phyloP scores from a whole-genome alignment of 2,797 vertebrate species.

The Sebastes paucispinis region DNA sequence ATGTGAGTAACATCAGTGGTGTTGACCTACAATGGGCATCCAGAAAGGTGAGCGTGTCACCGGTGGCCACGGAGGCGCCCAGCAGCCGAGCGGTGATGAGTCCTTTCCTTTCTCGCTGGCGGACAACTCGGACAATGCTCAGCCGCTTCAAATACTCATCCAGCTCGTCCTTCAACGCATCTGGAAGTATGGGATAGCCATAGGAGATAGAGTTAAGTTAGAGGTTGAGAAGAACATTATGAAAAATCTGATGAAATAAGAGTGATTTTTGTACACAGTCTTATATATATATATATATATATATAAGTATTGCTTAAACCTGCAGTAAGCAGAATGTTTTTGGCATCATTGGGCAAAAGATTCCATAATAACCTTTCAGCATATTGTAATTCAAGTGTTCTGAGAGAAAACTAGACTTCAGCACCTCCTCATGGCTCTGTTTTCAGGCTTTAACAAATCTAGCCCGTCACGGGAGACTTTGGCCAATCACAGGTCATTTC shows the following conservation, averaged over 20 bases:
- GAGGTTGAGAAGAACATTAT: background rate
- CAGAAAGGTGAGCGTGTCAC: constrained; percentile 95
- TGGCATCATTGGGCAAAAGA: too few species aligned
- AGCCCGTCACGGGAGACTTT: too few species aligned
- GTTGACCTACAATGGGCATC: constrained; percentile 96
- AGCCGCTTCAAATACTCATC: constrained; percentile 92
- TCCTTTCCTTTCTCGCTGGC: constrained; percentile 94
- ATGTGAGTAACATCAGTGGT: background rate
- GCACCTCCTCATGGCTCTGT: too few species aligned
- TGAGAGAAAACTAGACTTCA: too few species aligned
- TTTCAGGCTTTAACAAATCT: too few species aligned
- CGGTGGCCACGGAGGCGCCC: constrained; percentile 92
- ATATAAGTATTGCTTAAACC: background rate
- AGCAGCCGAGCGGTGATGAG: constrained; percentile 95
- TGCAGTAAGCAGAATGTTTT: too few species aligned
- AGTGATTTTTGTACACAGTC: background rate
- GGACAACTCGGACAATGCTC: constrained; percentile 90
- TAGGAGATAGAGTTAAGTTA: background rate
- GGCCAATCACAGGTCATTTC: too few species aligned
- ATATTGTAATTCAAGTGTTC: too few species aligned
- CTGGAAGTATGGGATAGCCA: constrained; percentile 71
- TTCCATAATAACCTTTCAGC: too few species aligned
- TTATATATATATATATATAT: background rate
- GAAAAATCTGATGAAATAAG: background rate
- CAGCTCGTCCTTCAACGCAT: constrained; percentile 89